Conservation (phyloP, 1,140 invertebrate species). For the Vollenhovia emeryi region DNA sequence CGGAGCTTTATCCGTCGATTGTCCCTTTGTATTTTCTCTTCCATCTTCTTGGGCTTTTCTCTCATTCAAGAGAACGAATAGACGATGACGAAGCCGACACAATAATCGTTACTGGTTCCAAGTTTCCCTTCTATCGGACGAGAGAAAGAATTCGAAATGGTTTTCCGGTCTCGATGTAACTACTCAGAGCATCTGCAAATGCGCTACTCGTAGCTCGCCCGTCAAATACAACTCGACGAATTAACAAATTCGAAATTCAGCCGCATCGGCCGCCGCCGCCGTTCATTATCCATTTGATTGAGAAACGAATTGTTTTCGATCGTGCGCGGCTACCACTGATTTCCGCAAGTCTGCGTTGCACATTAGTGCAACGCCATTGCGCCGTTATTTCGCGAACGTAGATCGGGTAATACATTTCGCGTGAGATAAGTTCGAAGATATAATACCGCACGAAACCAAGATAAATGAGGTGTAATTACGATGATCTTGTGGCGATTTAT, state of each 20-base stretch:
- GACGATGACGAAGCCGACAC: constrained; percentile 41
- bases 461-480: constrained; percentile 38
- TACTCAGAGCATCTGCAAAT: not conserved
- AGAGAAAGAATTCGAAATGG: constrained; percentile 38
- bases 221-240: not conserved
- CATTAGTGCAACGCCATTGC: not conserved
- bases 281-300: not conserved
- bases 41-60: constrained; percentile 49
- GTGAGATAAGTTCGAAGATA: not conserved
- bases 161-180: not conserved
- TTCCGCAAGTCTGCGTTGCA: constrained; percentile 1
- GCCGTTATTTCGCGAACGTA: not conserved
- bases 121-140: constrained; percentile 65
- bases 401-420: constrained; percentile 3
- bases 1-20: not conserved
- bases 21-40: constrained; percentile 35
- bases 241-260: not conserved
- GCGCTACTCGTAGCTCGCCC: not conserved
- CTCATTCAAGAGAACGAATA: constrained; percentile 63
- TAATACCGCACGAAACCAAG: constrained; percentile 45
- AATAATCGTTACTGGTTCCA: constrained; percentile 51
- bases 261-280: too few relatives aligned
- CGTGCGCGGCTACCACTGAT: not conserved
- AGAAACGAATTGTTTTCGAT: constrained; percentile 20
- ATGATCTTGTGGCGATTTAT: constrained; percentile 14